These are phyloP conservation scores for Bombus pyrosoma DNA, from an alignment of 1,140 invertebrate species.

Conservation along the genomic window DNA sequence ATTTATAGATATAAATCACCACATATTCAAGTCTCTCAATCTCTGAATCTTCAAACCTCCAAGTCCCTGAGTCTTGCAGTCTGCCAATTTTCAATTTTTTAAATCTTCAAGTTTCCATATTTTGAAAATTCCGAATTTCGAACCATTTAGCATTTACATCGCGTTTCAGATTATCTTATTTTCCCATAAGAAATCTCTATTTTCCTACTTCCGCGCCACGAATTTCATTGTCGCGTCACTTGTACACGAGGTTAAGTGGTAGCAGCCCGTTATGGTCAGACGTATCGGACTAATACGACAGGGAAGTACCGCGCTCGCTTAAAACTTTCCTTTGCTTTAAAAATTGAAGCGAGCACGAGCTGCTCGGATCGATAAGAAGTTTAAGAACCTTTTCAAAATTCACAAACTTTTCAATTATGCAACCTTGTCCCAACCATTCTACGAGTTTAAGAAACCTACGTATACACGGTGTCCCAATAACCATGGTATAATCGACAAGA, in stretches of 20 bases:
- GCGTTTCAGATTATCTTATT: background rate
- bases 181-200: background rate
- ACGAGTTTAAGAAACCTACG: background rate
- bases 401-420: background rate
- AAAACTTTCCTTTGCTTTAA: background rate
- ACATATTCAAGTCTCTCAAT: no score
- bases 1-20: no score
- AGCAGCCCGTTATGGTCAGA: background rate
- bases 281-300: no score
- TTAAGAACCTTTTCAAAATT: background rate
- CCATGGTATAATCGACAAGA: background rate
- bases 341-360: background rate
- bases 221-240: background rate
- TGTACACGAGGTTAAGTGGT: background rate
- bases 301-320: rapidly evolving
- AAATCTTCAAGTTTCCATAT: no score
- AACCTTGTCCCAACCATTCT: background rate
- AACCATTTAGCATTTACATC: no score
- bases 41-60: no score
- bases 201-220: background rate
- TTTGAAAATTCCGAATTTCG: no score
- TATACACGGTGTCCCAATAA: background rate
- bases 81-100: no score
- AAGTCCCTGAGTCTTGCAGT: no score
- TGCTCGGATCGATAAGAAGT: background rate